A percentile compares a stretch with the other conserved stretches of the same genome.
phyloP scores from a whole-genome alignment of 2,797 vertebrate species.

The Spinus pinus region DNA sequence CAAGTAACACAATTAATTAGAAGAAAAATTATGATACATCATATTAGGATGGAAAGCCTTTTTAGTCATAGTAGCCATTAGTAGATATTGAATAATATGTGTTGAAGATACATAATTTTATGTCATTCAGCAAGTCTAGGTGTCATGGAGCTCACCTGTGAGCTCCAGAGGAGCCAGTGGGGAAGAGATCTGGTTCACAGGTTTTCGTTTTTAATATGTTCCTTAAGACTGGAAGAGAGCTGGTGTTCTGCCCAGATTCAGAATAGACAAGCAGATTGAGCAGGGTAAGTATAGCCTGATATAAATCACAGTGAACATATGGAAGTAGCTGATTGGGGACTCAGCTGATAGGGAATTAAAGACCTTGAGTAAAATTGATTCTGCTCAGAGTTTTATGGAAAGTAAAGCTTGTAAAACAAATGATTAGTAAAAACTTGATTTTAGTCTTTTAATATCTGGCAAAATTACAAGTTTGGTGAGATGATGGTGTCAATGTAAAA shows the following conservation, averaged over 20 bases:
- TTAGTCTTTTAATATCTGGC: neutral
- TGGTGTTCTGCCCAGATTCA: slow-evolving; percentile 49
- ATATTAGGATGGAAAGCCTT: neutral
- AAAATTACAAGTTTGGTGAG: neutral
- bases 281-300: slow-evolving; percentile 52
- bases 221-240: neutral
- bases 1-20: neutral
- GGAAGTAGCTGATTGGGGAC: slow-evolving; percentile 52
- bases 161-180: neutral
- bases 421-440: neutral
- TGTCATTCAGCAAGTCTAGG: neutral
- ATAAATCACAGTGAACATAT: slow-evolving; percentile 57
- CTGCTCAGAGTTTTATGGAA: slow-evolving; percentile 3
- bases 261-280: slow-evolving; percentile 49
- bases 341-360: slow-evolving; percentile 56
- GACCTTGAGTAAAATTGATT: slow-evolving; percentile 28
- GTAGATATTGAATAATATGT: neutral
- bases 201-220: neutral
- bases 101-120: neutral
- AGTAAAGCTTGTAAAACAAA: slow-evolving; percentile 15
- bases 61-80: neutral
- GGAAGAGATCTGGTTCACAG: neutral
- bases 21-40: neutral
- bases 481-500: neutral
- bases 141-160: neutral